These are phyloP conservation scores for Drosophila macrospina DNA, from an alignment of 2,888 invertebrate genomes.

Conservation along the genomic window DNA sequence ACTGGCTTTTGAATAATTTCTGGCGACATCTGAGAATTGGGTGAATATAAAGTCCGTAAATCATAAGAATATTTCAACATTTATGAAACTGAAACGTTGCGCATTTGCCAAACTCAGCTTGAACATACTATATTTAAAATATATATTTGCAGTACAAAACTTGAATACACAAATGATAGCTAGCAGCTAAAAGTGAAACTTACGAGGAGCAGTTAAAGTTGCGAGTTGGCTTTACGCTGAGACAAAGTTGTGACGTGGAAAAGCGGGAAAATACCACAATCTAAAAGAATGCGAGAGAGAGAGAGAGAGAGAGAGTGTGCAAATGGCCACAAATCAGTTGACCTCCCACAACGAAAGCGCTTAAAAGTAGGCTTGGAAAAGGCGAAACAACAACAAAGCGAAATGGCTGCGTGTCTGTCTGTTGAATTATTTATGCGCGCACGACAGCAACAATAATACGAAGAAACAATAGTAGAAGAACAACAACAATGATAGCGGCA, in stretches of 20 bases:
- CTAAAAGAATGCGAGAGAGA: too few relatives aligned
- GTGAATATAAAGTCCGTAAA: slow-evolving; percentile 23
- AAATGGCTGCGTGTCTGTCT: slow-evolving; percentile 41
- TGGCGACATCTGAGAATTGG: slow-evolving; percentile 28
- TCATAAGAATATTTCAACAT: slow-evolving; percentile 36
- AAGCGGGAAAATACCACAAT: slow-evolving; percentile 10
- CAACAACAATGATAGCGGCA: slow-evolving; percentile 42
- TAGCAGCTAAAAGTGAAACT: slow-evolving; percentile 3
- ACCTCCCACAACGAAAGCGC: slow-evolving; percentile 17
- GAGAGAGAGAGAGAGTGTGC: slow-evolving; percentile 19
- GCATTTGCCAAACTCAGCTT: slow-evolving; percentile 2
- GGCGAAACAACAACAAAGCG: slow-evolving; percentile 26
- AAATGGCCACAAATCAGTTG: slow-evolving; percentile 48
- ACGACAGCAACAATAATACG: slow-evolving; percentile 50
- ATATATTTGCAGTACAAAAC: not conserved
- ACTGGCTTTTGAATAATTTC: slow-evolving; percentile 68
- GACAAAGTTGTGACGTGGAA: slow-evolving; percentile 2
- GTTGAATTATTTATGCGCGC: slow-evolving; percentile 69
- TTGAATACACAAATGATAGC: not conserved
- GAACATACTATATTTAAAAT: slow-evolving; percentile 2
- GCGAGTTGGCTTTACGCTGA: slow-evolving; percentile 6
- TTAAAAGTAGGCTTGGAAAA: slow-evolving; percentile 47
- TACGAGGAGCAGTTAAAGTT: slow-evolving; percentile 9
- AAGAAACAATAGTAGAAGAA: slow-evolving; percentile 40
- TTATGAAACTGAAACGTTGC: slow-evolving; percentile 16